A percentile compares a stretch with the other conserved stretches of the same genome.
These are phyloP conservation scores for Momotus momota DNA, from an alignment of 2,797 vertebrate genomes.

Conservation along the genomic window DNA sequence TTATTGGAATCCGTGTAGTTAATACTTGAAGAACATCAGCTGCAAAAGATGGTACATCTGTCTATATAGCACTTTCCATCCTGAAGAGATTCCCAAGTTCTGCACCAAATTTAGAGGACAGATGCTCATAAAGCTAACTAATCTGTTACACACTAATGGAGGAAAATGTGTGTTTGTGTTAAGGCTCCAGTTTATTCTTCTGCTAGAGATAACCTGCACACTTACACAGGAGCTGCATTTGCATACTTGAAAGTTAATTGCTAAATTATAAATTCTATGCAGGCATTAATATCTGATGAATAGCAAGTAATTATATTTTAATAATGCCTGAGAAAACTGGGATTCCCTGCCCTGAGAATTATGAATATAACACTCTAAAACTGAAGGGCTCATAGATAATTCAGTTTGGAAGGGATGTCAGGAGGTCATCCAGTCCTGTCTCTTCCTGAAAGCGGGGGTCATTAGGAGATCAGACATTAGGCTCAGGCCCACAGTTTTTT, in stretches of 20 bases:
- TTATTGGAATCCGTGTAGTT: background rate
- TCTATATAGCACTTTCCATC: background rate
- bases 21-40: background rate
- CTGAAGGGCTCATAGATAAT: background rate
- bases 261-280: slow-evolving; percentile 40
- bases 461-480: background rate
- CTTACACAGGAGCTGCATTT: slow-evolving; percentile 9
- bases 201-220: background rate
- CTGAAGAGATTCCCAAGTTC: background rate
- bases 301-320: slow-evolving; percentile 42
- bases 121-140: background rate
- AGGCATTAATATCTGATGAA: slow-evolving; percentile 30
- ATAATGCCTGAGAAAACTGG: slow-evolving; percentile 33
- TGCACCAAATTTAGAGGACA: background rate
- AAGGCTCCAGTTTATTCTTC: slow-evolving; percentile 24
- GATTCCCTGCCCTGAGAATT: slow-evolving; percentile 4
- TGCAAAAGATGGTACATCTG: background rate
- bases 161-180: background rate
- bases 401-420: background rate
- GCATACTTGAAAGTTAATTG: slow-evolving; percentile 48
- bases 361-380: background rate
- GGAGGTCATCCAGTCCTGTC: background rate
- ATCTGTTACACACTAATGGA: background rate
- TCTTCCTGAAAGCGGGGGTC: background rate
- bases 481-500: accelerated